Percentiles rank a stretch among this genome's conserved stretches.
phyloP scores from a whole-genome alignment of 2,888 invertebrate species.

The Hirtodrosophila confusa region DNA sequence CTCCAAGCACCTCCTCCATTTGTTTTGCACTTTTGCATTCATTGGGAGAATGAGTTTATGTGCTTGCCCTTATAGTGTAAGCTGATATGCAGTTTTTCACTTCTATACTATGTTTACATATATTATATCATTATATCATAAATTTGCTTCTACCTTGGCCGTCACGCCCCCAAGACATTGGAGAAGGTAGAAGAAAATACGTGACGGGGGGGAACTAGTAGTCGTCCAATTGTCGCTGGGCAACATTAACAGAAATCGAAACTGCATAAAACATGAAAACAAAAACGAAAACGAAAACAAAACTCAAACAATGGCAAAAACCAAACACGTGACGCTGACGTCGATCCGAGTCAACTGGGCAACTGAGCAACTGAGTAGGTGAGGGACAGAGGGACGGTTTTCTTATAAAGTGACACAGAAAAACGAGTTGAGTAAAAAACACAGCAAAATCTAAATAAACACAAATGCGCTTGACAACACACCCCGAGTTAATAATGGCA shows the following conservation, averaged over 20 bases:
- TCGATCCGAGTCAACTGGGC: conserved; percentile 18
- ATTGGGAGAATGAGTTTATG: conserved; percentile 2
- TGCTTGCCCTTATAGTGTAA: conserved; percentile 9
- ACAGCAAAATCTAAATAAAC: conserved; percentile 32
- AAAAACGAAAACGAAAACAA: conserved; percentile 37
- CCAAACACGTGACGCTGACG: conserved; percentile 64
- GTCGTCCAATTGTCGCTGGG: conserved; percentile 18
- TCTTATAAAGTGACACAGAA: conserved; percentile 64
- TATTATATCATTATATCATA: conserved; percentile 25
- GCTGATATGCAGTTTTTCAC: conserved; percentile 17
- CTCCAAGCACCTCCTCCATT: neutral
- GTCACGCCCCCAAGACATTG: conserved; percentile 13
- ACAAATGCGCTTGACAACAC: conserved; percentile 64
- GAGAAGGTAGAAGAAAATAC: neutral
- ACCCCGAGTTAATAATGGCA: conserved; percentile 8
- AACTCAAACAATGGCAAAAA: conserved; percentile 48
- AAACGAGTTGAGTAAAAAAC: conserved; percentile 49
- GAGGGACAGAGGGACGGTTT: conserved; percentile 5
- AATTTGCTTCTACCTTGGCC: conserved; percentile 45
- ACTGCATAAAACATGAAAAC: conserved; percentile 61
- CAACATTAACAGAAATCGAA: conserved; percentile 65
- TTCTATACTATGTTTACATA: conserved; percentile 2
- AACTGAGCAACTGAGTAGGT: conserved; percentile 1
- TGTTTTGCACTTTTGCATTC: conserved; percentile 1
- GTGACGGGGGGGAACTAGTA: neutral